These are phyloP conservation scores for Trichomalopsis sarcophagae DNA, from an alignment of 1,140 invertebrate genomes.

Conservation along the genomic window DNA sequence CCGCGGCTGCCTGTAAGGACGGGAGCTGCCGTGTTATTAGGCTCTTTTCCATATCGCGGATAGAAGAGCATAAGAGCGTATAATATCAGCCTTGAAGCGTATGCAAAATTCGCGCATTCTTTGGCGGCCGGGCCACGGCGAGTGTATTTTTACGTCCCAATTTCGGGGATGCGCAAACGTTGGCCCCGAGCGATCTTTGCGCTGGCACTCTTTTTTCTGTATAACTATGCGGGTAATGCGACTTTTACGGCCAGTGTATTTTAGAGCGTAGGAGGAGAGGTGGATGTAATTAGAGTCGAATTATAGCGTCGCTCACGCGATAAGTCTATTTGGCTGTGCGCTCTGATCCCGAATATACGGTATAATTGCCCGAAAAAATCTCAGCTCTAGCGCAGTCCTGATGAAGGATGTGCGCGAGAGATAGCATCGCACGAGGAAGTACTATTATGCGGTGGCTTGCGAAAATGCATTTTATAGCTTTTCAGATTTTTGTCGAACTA, in stretches of 20 bases:
- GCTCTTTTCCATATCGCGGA: conserved; percentile 69
- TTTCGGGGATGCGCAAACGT: conserved; percentile 28
- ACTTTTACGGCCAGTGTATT: background rate
- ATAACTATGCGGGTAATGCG: conserved; percentile 21
- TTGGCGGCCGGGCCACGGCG: background rate
- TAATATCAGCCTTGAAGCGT: conserved; percentile 25
- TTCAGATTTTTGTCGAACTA: background rate
- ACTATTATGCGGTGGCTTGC: background rate
- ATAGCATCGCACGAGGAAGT: background rate
- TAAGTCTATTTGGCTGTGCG: conserved; percentile 37
- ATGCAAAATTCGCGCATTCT: conserved; percentile 14
- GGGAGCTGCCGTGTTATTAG: conserved; percentile 69
- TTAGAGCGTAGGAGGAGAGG: background rate
- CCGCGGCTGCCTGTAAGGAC: conserved; percentile 23
- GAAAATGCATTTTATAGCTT: too few species aligned
- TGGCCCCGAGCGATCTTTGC: background rate
- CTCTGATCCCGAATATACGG: background rate
- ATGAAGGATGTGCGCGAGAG: conserved; percentile 6
- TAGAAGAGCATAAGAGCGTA: conserved; percentile 64
- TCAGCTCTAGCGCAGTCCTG: background rate
- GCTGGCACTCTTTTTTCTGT: background rate
- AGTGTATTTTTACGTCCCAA: conserved; percentile 23
- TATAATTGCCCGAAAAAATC: conserved; percentile 32
- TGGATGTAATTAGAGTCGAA: conserved; percentile 29
- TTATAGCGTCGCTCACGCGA: conserved; percentile 36